These are phyloP conservation scores for Ciconia stormi DNA, from an alignment of 2,113 vertebrate genomes.

Conservation along the genomic window DNA sequence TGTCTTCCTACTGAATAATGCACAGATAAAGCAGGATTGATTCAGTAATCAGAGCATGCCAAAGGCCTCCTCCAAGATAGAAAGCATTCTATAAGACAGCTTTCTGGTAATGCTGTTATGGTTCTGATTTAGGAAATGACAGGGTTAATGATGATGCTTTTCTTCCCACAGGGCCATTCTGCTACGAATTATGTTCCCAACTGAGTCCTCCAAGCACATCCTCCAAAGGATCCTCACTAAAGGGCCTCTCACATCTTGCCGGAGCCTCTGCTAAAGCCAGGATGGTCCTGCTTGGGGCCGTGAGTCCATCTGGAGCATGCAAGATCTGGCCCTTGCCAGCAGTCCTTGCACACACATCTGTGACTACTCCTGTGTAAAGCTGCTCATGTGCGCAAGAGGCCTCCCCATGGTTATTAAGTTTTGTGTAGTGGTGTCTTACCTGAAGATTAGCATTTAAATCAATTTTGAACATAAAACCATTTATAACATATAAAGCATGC, in stretches of 20 bases:
- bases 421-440: neutral
- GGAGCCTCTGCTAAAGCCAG: neutral
- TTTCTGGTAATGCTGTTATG: neutral
- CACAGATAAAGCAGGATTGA: neutral
- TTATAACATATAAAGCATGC: neutral
- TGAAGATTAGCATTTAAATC: neutral
- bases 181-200: rapidly evolving
- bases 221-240: neutral
- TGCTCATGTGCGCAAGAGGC: neutral
- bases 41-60: neutral
- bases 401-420: neutral
- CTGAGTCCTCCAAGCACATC: neutral
- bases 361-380: neutral
- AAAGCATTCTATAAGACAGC: neutral
- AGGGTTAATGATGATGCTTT: neutral
- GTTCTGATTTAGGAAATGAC: neutral
- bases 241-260: neutral
- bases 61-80: neutral
- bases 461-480: neutral
- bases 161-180: neutral
- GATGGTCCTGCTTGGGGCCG: neutral
- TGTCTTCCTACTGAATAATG: neutral
- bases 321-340: neutral
- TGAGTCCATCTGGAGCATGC: neutral
- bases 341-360: neutral